Percentiles rank a stretch among this genome's conserved stretches.
Conservation (phyloP, 2,797 vertebrate species). For the Phalanger gymnotis region DNA sequence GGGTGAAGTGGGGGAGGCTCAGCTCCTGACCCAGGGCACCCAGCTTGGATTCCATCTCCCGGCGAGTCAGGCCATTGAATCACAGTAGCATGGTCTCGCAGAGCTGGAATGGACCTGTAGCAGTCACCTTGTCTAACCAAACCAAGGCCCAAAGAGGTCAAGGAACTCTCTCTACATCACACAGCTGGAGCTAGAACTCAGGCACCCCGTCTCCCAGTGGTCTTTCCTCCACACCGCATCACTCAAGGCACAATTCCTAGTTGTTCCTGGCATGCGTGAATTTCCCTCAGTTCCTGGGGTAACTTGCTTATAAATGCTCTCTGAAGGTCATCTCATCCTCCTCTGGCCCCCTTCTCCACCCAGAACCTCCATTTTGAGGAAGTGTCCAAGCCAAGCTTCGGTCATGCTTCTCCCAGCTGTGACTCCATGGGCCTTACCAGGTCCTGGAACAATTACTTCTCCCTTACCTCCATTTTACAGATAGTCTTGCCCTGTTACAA, state of each 20-base stretch:
- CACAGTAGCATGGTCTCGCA: background rate
- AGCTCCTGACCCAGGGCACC: background rate
- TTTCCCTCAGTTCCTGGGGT: background rate
- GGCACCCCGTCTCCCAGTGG: background rate
- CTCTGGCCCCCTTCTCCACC: background rate
- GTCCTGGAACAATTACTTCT: background rate
- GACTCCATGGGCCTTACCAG: no score
- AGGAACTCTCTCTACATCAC: background rate
- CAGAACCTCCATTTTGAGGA: background rate
- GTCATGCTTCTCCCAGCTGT: background rate
- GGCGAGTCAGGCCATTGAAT: background rate
- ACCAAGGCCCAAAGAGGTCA: background rate
- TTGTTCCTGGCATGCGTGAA: background rate
- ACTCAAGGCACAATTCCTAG: background rate
- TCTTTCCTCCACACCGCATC: background rate
- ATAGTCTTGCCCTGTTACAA: constrained; percentile 14
- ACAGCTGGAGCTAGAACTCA: background rate
- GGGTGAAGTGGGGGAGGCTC: background rate
- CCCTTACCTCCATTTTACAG: background rate
- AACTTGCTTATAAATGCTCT: background rate
- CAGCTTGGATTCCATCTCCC: background rate
- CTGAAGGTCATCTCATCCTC: background rate
- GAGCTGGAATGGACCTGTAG: background rate
- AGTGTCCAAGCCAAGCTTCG: background rate
- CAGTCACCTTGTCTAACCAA: background rate